Evolutionary conservation across 1,140 invertebrate species (phyloP), one percentile per base, ranked within the genome.

Genomic region (Stegodyphus mimosarum): DNA sequence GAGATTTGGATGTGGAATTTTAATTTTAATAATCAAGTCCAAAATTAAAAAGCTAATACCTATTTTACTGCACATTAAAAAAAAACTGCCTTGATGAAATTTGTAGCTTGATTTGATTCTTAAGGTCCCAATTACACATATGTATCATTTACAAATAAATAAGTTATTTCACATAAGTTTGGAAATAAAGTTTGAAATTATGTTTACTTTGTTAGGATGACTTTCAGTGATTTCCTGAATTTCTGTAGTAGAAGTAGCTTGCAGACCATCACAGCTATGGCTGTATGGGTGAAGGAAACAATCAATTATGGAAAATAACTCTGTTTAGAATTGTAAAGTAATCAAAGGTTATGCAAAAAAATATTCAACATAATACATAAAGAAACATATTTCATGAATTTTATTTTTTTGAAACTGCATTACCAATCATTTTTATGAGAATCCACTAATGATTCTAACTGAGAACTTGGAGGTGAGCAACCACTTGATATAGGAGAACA

Each of bases 401-500:
- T 33, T 33, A 3, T 33, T 33, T 33, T n/a, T 33, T 33, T 33
- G 33, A 33, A 33, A 33, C 33, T 33, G 33, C 33, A 33, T 60
- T 51, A 83, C 80, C 70, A 52, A 0, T 83, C 80, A 53, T 74
- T 83, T 52, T 83, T 51, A 1, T 71, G 70, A 4, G 80, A 74
- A 53, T 74, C 71, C 6, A 81, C 49, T 15, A 83, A 17, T 33
- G 33, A 74, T 18, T 83, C 80, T 52, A 74, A 72, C 71, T 67
- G 80, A 9, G 80, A 33, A 67, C 60, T 83, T 17, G 66, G 63
- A 48, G 80, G 80, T 52, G 80, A 81, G 51, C 70, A 81, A 48
- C 78, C 80, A 83, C 71, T 83, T 48, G 80, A 83, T 52, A 74
- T 18, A 66, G 80, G 80, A 10, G 80, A 83, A 33, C 80, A 74